Conservation (phyloP, 2,888 invertebrate species). For the Andricus quercusramuli region DNA sequence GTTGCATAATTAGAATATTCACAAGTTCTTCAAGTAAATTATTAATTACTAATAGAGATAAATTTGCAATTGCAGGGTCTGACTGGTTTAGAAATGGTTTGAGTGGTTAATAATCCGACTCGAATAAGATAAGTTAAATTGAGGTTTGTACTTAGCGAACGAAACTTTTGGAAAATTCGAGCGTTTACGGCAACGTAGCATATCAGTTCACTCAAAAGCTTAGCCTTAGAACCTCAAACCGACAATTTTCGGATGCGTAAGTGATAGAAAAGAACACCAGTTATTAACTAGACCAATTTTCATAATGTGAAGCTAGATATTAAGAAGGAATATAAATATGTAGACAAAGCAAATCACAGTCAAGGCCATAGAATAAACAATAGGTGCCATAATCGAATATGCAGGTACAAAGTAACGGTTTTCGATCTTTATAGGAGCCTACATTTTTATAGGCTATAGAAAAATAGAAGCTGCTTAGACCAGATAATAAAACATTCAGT, state of each 20-base stretch:
- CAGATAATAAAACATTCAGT: background rate
- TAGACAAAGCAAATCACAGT: background rate
- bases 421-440: background rate
- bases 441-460: background rate
- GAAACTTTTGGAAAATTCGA: slow-evolving; percentile 6
- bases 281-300: slow-evolving; percentile 43
- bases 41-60: background rate
- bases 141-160: slow-evolving; percentile 2
- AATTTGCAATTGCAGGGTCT: background rate
- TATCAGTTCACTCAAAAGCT: slow-evolving; percentile 29
- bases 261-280: slow-evolving; percentile 46
- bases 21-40: background rate
- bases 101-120: background rate
- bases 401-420: slow-evolving; percentile 6
- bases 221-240: slow-evolving; percentile 6
- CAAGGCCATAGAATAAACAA: slow-evolving; percentile 5
- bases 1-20: background rate
- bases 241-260: slow-evolving; percentile 18
- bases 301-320: slow-evolving; percentile 12
- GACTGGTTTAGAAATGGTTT: background rate
- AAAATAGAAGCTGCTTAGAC: slow-evolving; percentile 28
- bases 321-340: slow-evolving; percentile 31
- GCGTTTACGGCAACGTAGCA: slow-evolving; percentile 24
- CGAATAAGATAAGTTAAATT: background rate
- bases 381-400: slow-evolving; percentile 38